These are phyloP conservation scores for Sogatella furcifera DNA, from an alignment of 1,140 invertebrate genomes.

Conservation along the genomic window DNA sequence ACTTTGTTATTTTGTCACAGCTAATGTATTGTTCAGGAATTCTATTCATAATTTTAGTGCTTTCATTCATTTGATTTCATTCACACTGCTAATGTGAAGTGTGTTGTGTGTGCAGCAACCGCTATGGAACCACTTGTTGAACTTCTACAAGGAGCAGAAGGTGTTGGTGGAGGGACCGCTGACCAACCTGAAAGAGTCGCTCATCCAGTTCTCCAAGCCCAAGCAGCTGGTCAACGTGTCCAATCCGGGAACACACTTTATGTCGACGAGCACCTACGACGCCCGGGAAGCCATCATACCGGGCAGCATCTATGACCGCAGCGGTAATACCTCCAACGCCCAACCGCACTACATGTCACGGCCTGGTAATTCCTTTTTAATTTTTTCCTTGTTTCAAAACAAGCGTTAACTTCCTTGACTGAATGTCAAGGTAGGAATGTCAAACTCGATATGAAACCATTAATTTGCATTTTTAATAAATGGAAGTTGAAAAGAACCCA, in stretches of 20 bases:
- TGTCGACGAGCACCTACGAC: slow-evolving; percentile 92
- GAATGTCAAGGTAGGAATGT: too few species aligned
- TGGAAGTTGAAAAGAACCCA: too few species aligned
- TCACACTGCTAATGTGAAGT: too few species aligned
- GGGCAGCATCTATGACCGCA: slow-evolving; percentile 65
- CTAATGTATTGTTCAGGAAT: too few species aligned
- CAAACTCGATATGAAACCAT: too few species aligned
- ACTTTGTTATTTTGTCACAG: too few species aligned
- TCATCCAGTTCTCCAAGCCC: slow-evolving; percentile 95
- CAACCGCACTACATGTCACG: slow-evolving; percentile 32
- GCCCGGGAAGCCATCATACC: slow-evolving; percentile 83
- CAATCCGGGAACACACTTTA: slow-evolving; percentile 94
- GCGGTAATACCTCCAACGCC: slow-evolving; percentile 28
- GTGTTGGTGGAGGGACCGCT: slow-evolving; percentile 96
- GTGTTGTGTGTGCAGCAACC: slow-evolving; percentile 52
- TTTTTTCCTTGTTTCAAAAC: too few species aligned
- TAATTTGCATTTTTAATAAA: too few species aligned
- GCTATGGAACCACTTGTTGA: slow-evolving; percentile 95
- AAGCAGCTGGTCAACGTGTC: slow-evolving; percentile 87
- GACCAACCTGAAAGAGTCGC: slow-evolving; percentile 92
- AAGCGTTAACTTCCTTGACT: too few species aligned
- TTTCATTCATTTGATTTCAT: too few species aligned
- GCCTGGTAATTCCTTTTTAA: slow-evolving; percentile 19
- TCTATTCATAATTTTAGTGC: too few species aligned
- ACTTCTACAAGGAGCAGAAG: slow-evolving; percentile 96